Conservation (phyloP, 2,888 invertebrate species). For the Camptogramma bilineatum region DNA sequence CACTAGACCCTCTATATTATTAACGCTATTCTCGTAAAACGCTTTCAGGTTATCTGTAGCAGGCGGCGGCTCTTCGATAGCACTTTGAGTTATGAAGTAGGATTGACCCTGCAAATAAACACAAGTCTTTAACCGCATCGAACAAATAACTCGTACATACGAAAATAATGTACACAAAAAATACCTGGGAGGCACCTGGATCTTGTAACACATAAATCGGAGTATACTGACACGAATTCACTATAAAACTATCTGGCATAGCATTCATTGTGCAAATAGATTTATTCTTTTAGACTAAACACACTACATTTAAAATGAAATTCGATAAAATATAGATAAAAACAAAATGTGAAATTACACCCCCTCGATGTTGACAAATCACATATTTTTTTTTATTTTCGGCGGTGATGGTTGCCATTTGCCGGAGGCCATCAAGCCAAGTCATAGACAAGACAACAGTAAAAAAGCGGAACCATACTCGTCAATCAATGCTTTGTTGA, state of each 20-base stretch:
- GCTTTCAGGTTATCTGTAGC: slow-evolving; percentile 77
- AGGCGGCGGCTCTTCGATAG: slow-evolving; percentile 61
- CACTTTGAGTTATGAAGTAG: slow-evolving; percentile 66
- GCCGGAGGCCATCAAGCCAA: slow-evolving; percentile 16
- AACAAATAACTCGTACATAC: slow-evolving; percentile 41
- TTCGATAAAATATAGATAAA: slow-evolving; percentile 41
- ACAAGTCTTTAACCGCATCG: slow-evolving; percentile 14
- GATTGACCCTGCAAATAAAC: slow-evolving; percentile 67
- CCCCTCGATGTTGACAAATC: slow-evolving; percentile 48
- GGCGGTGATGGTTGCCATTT: not conserved
- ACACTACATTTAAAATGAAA: slow-evolving; percentile 51
- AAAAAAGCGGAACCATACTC: not conserved
- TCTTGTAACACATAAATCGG: slow-evolving; percentile 78
- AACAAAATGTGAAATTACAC: slow-evolving; percentile 47
- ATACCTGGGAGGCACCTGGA: slow-evolving; percentile 75
- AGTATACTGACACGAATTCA: slow-evolving; percentile 77
- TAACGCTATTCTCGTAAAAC: slow-evolving; percentile 81
- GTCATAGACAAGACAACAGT: slow-evolving; percentile 8
- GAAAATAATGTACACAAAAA: slow-evolving; percentile 47
- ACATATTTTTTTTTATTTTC: slow-evolving; percentile 32
- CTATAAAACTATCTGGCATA: slow-evolving; percentile 67
- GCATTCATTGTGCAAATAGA: slow-evolving; percentile 64
- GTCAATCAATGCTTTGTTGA: too few species aligned
- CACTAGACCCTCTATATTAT: slow-evolving; percentile 69
- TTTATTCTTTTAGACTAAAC: slow-evolving; percentile 48